Base-by-base conservation (phyloP, 1,140 invertebrate genomes). In the Drosophila oshimai region DNA sequence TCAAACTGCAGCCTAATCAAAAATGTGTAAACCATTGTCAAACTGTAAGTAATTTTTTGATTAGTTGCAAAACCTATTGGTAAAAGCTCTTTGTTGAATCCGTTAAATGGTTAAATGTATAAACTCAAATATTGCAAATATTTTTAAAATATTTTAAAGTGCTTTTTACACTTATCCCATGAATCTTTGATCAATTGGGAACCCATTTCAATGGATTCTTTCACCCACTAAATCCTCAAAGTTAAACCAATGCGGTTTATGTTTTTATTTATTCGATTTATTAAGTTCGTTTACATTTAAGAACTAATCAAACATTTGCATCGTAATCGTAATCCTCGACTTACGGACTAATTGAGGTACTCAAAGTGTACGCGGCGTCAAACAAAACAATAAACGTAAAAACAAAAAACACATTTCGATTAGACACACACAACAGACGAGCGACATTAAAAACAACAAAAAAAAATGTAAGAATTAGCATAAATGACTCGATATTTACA, bases 401-500 rank as follows among this genome's bases (percentile, higher is more conserved):
- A 72, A 58, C 71, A 68, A 71, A 49, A 57, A 26, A 50, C 24
- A 47, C 37, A 70, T 55, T 36, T 55, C 34, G 39, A 61, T 46
- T 51, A 47, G 51, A 44, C 47, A 67, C 46, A 51, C 57, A 67
- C 31, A 58, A 33, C 41, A 42, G 41, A 26, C 41, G 20, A 39
- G 33, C 39, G 39, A 50, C 49, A 34, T 18, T 49, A 6, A 34
- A 47, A 54, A 37, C 55, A 60, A 34, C 37, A 72, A 61, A 39
- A 33, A 72, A 70, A 49, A 33, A 58, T 26, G 33, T 42, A 69
- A 31, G 46, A 50, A 86, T 79, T 84, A 84, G 65, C 80, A 86
- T 84, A 84, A 86, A 86, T 86, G 80, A 86, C 80, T 86, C 76
- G 80, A 86, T 86, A 86, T 86, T 81, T 86, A 86, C 80, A 87